Conservation (phyloP, 2,113 vertebrate genomes). For the Ailurus styani region DNA sequence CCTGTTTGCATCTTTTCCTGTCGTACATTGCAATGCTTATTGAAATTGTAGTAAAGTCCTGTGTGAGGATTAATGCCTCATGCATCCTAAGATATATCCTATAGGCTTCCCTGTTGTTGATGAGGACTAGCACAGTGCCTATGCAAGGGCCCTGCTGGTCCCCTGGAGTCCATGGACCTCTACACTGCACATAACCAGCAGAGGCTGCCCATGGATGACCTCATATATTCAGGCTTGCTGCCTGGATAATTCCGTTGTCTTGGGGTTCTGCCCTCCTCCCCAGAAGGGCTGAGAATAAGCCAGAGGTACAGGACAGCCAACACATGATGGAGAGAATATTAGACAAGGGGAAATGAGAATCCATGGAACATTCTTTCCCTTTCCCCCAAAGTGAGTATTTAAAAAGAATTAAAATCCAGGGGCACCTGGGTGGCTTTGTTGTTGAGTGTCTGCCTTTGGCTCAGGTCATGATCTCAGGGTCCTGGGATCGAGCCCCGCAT, state of each 20-base stretch:
- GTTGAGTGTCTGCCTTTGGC: no score
- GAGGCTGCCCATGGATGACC: background rate
- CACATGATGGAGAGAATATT: background rate
- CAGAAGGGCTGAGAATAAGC: background rate
- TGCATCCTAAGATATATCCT: background rate
- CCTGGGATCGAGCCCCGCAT: no score
- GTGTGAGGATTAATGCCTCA: background rate
- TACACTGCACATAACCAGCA: background rate
- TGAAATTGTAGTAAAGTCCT: background rate
- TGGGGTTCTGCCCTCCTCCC: background rate
- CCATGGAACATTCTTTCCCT: background rate
- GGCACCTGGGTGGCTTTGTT: no score
- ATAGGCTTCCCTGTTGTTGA: background rate
- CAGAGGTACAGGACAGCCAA: background rate
- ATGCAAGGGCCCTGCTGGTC: background rate
- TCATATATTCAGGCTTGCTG: background rate
- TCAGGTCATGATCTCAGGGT: no score
- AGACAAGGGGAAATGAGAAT: background rate
- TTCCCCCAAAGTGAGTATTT: background rate
- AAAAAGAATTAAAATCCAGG: background rate
- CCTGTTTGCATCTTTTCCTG: background rate
- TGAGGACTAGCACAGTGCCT: background rate
- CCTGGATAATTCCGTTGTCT: background rate
- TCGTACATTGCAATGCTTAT: background rate
- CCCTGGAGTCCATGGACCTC: background rate